Evolutionary conservation across 2,888 invertebrate species (phyloP).

Genomic region (Ormyrus pomaceus): DNA sequence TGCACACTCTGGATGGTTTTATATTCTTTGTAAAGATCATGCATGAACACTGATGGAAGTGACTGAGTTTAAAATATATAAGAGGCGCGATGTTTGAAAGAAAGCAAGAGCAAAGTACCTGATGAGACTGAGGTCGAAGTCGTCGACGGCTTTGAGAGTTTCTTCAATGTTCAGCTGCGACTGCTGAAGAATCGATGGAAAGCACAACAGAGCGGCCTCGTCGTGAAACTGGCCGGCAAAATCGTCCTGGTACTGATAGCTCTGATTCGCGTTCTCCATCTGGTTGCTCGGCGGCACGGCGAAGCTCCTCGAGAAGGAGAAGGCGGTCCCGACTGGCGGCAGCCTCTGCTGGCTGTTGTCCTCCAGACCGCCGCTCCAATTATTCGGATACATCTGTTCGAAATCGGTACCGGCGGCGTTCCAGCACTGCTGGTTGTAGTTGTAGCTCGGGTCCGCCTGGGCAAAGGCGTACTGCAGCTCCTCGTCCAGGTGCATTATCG

Average conservation of each 20-base stretch:
- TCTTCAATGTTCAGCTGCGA: constrained; percentile 52
- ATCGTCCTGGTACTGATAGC: constrained; percentile 30
- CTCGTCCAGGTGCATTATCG: constrained; percentile 58
- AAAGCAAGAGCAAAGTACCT: constrained; percentile 35
- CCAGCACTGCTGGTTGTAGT: constrained; percentile 24
- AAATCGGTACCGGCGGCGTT: constrained; percentile 60
- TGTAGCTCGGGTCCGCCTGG: constrained; percentile 39
- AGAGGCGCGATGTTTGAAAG: background rate
- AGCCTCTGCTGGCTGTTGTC: constrained; percentile 58
- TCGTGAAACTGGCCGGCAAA: constrained; percentile 31
- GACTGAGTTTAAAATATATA: background rate
- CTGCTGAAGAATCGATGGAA: constrained; percentile 47
- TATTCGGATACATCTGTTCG: constrained; percentile 66
- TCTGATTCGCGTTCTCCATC: constrained; percentile 1
- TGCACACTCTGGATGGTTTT: too few relatives aligned
- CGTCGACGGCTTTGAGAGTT: constrained; percentile 63
- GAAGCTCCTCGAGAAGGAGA: constrained; percentile 69
- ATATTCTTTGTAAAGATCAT: too few relatives aligned
- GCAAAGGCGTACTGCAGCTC: constrained; percentile 47
- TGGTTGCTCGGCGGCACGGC: constrained; percentile 17
- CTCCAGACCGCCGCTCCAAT: constrained; percentile 57
- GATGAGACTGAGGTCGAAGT: constrained; percentile 72
- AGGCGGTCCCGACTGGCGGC: constrained; percentile 69
- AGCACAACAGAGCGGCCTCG: constrained; percentile 38
- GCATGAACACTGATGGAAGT: background rate